Conservation (phyloP, 2,888 invertebrate species). For the Hirtodrosophila cameraria region DNA sequence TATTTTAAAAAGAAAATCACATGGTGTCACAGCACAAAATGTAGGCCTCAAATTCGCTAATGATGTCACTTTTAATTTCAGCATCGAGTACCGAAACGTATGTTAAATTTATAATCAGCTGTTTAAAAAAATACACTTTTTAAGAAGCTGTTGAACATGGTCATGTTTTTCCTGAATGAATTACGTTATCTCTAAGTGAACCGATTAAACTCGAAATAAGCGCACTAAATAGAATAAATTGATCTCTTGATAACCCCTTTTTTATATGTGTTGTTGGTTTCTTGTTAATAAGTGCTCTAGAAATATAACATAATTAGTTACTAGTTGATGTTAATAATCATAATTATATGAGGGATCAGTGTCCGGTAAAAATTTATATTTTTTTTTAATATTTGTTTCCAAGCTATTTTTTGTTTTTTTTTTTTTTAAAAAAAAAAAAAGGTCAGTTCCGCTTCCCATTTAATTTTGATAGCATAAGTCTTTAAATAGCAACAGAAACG, state of each 20-base stretch:
- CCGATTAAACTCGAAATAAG: conserved; percentile 26
- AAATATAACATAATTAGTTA: conserved; percentile 4
- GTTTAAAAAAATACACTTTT: not conserved
- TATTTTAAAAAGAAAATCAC: not conserved
- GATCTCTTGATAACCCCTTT: conserved; percentile 12
- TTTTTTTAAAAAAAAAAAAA: too few species aligned
- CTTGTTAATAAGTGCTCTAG: conserved; percentile 6
- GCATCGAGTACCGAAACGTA: conserved; percentile 2
- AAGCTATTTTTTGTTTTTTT: too few species aligned
- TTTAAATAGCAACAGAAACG: too few species aligned
- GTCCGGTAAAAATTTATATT: too few species aligned
- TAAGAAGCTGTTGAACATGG: conserved; percentile 20
- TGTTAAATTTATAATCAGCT: conserved; percentile 8
- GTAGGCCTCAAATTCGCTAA: conserved; percentile 10
- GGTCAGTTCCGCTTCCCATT: too few species aligned
- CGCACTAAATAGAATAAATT: conserved; percentile 9
- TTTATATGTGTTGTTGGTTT: not conserved
- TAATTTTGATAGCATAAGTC: too few species aligned
- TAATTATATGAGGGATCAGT: too few species aligned
- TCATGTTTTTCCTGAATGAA: conserved; percentile 24
- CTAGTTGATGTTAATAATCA: not conserved
- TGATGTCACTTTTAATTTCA: conserved; percentile 42
- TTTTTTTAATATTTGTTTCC: too few species aligned
- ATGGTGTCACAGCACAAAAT: conserved; percentile 6
- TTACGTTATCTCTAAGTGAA: conserved; percentile 33